Evolutionary conservation across 2,888 invertebrate species (phyloP), one percentile per base, ranked within the genome.

Genomic region (Teleogryllus oceanicus): DNA sequence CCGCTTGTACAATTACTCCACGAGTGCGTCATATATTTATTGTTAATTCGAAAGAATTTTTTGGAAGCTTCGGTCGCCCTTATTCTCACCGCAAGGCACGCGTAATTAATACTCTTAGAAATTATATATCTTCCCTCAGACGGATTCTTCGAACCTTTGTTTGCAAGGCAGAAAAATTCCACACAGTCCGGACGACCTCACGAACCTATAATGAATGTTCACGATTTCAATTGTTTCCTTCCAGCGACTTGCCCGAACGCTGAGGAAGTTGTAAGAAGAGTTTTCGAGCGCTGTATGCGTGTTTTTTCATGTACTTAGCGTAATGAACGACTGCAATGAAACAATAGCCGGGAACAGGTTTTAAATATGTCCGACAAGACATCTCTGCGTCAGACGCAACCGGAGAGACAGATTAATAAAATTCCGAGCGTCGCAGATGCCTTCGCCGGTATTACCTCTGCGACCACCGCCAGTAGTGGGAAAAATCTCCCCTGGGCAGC

Each of bases 281-380:
- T 62, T 62, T n/a, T 62, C 62, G 16, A 37, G 8, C 37, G 37
- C 16, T 62, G 13, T n/a, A n/a, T 62, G 13, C 16, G 62, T 18
- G 16, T 62, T 62, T n/a, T 62, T 62, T 62, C 8, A 62, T 18
- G 62, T 62, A 62, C 62, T 18, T 13, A 62, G 62, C 13, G 62
- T 62, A 62, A 62, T 62, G n/a, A 62, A 62, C 62, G 62, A 62
- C 16, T 62, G 62, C 62, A 62, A 62, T 62, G 62, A n/a, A 62
- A 62, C 62, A 62, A 62, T 62, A 62, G 62, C 13, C 4, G 13
- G 62, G n/a, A 62, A 62, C 62, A 62, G 62, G 62, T 62, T 62
- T 62, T 62, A 62, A 62, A 62, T 62, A 62, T 62, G 62, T 62
- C 62, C 16, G 62, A n/a, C 16, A 18, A 62, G 62, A n/a, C 62